Base-by-base conservation (phyloP, 2,888 invertebrate species). In the Xanthorhoe spadicearia region DNA sequence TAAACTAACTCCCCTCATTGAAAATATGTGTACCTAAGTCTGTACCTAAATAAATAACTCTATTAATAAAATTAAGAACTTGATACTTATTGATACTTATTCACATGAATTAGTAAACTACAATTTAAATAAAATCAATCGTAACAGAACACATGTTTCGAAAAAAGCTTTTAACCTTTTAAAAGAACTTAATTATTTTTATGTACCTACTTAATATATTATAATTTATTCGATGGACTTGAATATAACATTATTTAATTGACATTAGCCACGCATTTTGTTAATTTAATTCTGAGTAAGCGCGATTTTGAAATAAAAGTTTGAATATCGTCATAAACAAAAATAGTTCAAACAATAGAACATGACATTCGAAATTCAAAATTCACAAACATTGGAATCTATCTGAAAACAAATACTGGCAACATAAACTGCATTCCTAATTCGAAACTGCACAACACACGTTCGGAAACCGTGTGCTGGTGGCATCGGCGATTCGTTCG, bases 391-490 rank as follows among this genome's bases (percentile, higher is more conserved):
- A 5, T 43, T 43, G 4, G 13, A 13, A 43, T 10, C 13, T 13
- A 43, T 13, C 38, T 48, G 7, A 17, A 48, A 48, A 48, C 13
- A 48, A 48, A 48, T 15, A 15, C n/a, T 43, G 6, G 46, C 58
- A 35, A 7, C 54, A 52, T 7, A 75, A 78, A 83, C 79, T 79
- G 80, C 80, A 85, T 86, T 85, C 84, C 76, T 81, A 80, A 84
- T 81, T 80, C 76, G 77, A 83, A 83, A 90, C 89, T 91, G 79
- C 82, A 77, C 77, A 74, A 67, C 63, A 28, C 63, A 28, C 64
- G 60, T 78, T 81, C 79, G 80, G 80, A 84, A 83, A 85, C 78
- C 74, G 83, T 87, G 89, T 89, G 92, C 88, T 92, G 92, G 92
- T 92, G 91, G 92, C 90, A 87, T 85, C 88, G 90, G 83, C 93